Percentiles rank a stretch among this genome's conserved stretches.
Conservation (phyloP, 2,113 vertebrate genomes). For the Euleptes europaea region DNA sequence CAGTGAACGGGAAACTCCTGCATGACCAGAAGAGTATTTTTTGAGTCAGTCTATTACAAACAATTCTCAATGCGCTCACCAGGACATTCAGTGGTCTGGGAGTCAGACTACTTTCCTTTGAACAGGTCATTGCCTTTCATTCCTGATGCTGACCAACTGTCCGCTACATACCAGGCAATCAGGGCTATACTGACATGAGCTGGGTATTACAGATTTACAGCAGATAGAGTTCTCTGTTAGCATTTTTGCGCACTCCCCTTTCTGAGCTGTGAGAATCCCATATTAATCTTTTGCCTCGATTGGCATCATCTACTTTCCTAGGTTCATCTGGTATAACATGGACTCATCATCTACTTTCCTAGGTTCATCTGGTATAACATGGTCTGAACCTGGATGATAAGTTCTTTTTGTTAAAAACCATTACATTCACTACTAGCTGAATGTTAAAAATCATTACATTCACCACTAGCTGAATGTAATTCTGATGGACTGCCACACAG, state of each 20-base stretch:
- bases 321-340: constrained; percentile 51
- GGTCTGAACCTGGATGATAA: constrained; percentile 73
- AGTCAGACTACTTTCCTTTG: background rate
- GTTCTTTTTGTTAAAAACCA: constrained; percentile 68
- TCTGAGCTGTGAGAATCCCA: constrained; percentile 23
- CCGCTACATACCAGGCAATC: background rate
- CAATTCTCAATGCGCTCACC: background rate
- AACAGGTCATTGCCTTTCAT: background rate
- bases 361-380: constrained; percentile 62
- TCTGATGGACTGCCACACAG: constrained; percentile 58
- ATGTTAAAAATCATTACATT: constrained; percentile 66
- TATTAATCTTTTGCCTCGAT: constrained; percentile 32
- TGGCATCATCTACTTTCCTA: constrained; percentile 34
- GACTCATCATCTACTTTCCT: constrained; percentile 35
- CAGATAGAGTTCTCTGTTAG: background rate
- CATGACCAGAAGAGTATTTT: no score
- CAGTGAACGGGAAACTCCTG: no score
- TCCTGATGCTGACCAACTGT: background rate
- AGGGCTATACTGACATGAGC: background rate
- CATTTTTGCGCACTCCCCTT: background rate
- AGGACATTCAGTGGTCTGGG: background rate
- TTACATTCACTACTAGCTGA: constrained; percentile 54
- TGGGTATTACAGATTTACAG: background rate
- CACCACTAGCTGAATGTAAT: constrained; percentile 55
- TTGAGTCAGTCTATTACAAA: background rate